Evolutionary conservation across 64 coral and sea anemone species (phyloP).

Genomic region (Trachythela sp.): DNA sequence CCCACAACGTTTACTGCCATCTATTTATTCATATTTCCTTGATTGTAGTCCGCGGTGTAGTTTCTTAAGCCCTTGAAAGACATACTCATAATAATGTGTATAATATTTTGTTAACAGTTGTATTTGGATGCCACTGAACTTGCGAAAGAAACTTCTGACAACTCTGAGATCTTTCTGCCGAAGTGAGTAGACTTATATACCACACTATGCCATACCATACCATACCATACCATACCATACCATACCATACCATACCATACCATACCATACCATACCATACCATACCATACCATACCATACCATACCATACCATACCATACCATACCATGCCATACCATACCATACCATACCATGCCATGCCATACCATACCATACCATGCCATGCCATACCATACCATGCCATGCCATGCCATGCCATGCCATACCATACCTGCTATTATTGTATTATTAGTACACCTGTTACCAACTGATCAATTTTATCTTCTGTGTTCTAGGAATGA

Average conservation of each 20-base stretch:
- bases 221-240: background rate
- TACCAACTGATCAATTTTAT: no score
- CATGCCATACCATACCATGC: no score
- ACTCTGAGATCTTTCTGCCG: background rate
- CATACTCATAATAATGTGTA: background rate
- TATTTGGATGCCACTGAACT: constrained; percentile 9
- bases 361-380: background rate
- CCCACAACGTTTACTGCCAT: no score
- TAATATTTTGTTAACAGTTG: background rate
- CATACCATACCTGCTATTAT: no score
- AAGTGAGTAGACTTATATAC: background rate
- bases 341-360: background rate
- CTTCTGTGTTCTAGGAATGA: constrained; percentile 48
- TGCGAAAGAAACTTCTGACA: background rate
- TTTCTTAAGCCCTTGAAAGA: no score
- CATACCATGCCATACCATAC: no score
- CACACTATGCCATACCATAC: no score
- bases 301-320: background rate
- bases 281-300: background rate
- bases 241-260: background rate
- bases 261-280: no score
- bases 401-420: no score
- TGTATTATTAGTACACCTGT: no score
- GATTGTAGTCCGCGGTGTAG: no score
- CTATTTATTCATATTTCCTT: no score